These are phyloP conservation scores for Nasonia oneida DNA, from an alignment of 2,888 invertebrate species.

Conservation along the genomic window DNA sequence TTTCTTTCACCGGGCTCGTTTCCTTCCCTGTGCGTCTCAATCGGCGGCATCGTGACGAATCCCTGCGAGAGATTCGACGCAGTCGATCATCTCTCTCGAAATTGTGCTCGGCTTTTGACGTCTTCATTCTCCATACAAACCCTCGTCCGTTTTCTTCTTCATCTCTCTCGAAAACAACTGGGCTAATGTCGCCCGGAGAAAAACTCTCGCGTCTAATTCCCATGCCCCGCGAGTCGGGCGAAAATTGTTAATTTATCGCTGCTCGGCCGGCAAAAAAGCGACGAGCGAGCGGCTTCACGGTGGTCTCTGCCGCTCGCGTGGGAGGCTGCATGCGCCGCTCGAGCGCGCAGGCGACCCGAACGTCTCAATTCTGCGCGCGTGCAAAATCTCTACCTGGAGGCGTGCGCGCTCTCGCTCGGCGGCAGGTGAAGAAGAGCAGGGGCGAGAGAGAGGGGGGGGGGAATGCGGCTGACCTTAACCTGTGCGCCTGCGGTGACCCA, in stretches of 20 bases:
- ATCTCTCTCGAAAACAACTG: neutral
- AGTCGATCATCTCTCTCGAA: slow-evolving; percentile 69
- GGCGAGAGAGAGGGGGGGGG: slow-evolving; percentile 26
- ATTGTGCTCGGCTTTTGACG: slow-evolving; percentile 43
- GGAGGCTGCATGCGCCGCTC: slow-evolving; percentile 25
- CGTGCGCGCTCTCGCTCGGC: slow-evolving; percentile 47
- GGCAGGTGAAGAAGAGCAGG: slow-evolving; percentile 60
- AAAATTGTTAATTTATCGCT: slow-evolving; percentile 45
- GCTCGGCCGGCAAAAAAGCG: neutral
- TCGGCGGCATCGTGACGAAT: slow-evolving; percentile 71
- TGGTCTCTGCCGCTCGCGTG: slow-evolving; percentile 42
- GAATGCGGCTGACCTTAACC: slow-evolving; percentile 66
- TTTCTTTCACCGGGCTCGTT: slow-evolving; percentile 32
- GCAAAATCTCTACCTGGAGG: slow-evolving; percentile 58
- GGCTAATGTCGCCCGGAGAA: neutral
- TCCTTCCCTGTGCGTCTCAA: slow-evolving; percentile 30
- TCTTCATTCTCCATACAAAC: slow-evolving; percentile 57
- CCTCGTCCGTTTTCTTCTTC: neutral
- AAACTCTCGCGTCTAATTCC: neutral
- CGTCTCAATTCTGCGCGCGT: slow-evolving; percentile 56
- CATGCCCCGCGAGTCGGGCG: neutral
- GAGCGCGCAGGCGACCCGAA: slow-evolving; percentile 32
- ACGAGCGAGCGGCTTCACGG: slow-evolving; percentile 3
- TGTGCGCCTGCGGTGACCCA: slow-evolving; percentile 57
- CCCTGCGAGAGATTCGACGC: slow-evolving; percentile 68